Evolutionary conservation across 2,113 vertebrate species (phyloP).

Genomic region (Cebus imitator): DNA sequence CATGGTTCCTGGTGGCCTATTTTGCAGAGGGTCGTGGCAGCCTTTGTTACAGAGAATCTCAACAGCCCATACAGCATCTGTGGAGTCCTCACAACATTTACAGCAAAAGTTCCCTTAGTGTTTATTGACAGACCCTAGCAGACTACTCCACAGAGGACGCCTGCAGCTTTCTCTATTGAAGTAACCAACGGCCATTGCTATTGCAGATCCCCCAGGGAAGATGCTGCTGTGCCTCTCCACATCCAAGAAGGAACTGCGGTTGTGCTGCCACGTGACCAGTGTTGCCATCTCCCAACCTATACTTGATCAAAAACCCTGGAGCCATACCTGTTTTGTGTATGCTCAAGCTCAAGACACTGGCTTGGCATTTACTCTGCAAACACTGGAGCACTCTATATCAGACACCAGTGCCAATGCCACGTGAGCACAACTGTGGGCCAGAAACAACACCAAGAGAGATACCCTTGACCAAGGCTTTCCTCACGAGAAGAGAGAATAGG

Average conservation of each 20-base stretch:
- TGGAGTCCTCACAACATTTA: too few relatives aligned
- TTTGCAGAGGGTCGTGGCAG: too few relatives aligned
- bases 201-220: background rate
- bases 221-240: background rate
- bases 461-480: background rate
- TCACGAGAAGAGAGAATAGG: background rate
- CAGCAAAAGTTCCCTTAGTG: background rate
- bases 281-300: too few relatives aligned
- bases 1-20: too few relatives aligned
- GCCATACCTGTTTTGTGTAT: too few relatives aligned
- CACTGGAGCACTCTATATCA: background rate
- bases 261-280: too few relatives aligned
- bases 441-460: background rate
- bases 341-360: too few relatives aligned
- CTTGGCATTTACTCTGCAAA: too few relatives aligned
- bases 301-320: background rate
- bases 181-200: background rate
- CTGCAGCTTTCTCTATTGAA: background rate
- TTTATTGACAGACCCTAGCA: background rate
- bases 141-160: background rate
- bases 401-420: background rate
- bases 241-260: too few relatives aligned
- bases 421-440: background rate
- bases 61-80: accelerated
- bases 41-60: background rate